phyloP scores from a whole-genome alignment of 2,888 invertebrate genomes.

The Belgica antarctica region DNA sequence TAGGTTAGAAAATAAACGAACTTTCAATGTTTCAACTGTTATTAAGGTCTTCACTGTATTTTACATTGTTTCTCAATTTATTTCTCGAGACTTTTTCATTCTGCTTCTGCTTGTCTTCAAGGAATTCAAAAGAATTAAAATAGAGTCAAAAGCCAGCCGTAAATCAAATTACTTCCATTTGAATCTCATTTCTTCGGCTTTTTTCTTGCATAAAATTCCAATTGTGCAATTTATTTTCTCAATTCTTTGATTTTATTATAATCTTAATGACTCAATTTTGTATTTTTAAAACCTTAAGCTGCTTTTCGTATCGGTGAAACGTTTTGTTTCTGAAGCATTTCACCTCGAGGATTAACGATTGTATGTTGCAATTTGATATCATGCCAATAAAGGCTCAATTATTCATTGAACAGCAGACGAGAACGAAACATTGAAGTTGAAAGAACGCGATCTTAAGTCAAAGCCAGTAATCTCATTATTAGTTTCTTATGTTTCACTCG shows the following conservation, averaged over 20 bases:
- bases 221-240: no score
- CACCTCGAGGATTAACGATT: not conserved
- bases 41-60: no score
- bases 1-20: no score
- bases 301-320: not conserved
- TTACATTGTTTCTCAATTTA: no score
- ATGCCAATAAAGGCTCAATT: conserved; percentile 4
- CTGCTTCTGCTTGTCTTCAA: no score
- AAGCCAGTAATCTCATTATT: not conserved
- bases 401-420: conserved; percentile 9
- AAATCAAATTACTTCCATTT: not conserved
- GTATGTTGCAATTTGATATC: not conserved
- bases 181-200: not conserved
- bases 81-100: no score
- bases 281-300: no score
- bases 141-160: not conserved
- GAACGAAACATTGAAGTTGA: not conserved
- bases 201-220: not conserved
- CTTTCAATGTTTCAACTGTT: no score
- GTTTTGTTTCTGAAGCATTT: conserved; percentile 4
- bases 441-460: not conserved
- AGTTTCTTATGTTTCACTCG: not conserved
- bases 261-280: conserved; percentile 15
- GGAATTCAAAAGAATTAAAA: no score
- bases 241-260: not conserved